A percentile compares a stretch with the other conserved stretches of the same genome.
These are phyloP conservation scores for Gandaritis pyraliata DNA, from an alignment of 2,888 invertebrate species.

Conservation along the genomic window DNA sequence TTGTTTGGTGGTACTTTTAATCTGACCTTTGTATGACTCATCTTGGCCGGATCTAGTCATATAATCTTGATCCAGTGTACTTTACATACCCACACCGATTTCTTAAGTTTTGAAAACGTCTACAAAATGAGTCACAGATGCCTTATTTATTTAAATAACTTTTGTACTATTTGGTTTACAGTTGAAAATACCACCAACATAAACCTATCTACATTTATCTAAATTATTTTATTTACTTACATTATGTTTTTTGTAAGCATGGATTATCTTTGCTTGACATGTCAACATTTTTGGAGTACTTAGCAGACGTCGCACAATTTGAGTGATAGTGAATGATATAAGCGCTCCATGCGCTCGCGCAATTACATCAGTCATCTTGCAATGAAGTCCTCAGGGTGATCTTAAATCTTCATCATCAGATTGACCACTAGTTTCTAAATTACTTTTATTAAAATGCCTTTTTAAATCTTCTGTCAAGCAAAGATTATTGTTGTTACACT, in stretches of 20 bases:
- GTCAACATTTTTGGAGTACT: neutral
- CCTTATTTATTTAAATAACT: neutral
- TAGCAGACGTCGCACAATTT: neutral
- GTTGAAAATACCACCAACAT: too few species aligned
- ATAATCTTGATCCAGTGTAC: neutral
- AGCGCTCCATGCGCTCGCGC: too few species aligned
- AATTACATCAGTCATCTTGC: too few species aligned
- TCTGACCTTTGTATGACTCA: slow-evolving; percentile 18
- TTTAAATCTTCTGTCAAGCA: slow-evolving; percentile 23
- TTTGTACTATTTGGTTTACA: too few species aligned
- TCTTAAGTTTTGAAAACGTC: neutral
- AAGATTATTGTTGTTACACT: slow-evolving; percentile 34
- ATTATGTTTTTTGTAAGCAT: slow-evolving; percentile 19
- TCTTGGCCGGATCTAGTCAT: slow-evolving; percentile 14
- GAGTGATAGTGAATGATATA: too few species aligned
- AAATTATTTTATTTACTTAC: slow-evolving; percentile 5
- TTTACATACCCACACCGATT: neutral
- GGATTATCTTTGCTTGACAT: slow-evolving; percentile 30
- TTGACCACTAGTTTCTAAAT: too few species aligned
- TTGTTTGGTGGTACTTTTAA: slow-evolving; percentile 31
- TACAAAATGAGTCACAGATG: neutral
- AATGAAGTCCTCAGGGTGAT: too few species aligned
- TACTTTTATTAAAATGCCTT: too few species aligned
- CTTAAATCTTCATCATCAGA: too few species aligned
- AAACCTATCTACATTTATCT: too few species aligned